Conservation (phyloP, 92 coral and sea anemone species). For the Umimayanthus chanpuru region DNA sequence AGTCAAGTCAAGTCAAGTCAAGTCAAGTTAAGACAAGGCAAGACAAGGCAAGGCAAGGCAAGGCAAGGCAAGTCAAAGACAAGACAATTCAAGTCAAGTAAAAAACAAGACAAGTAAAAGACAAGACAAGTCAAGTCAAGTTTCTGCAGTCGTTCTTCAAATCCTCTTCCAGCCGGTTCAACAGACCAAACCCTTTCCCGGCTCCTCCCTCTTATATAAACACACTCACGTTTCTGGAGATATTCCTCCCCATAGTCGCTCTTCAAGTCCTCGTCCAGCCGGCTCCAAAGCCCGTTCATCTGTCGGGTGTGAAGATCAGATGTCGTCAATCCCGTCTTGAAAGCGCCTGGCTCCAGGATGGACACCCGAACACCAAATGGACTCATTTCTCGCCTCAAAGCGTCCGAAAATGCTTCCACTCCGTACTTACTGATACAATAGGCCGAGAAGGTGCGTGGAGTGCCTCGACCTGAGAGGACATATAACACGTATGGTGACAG, state of each 20-base stretch:
- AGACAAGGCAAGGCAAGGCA: too few species aligned
- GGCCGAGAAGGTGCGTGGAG: conserved; percentile 47
- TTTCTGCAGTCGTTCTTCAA: conserved; percentile 61
- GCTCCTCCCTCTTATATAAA: neutral
- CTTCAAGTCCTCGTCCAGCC: conserved; percentile 57
- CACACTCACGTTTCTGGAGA: conserved; percentile 58
- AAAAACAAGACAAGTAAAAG: too few species aligned
- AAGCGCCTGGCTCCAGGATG: conserved; percentile 74
- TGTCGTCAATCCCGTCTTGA: conserved; percentile 60
- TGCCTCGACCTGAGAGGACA: conserved; percentile 51
- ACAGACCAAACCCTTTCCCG: neutral
- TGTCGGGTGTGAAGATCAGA: conserved; percentile 29
- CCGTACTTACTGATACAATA: conserved; percentile 69
- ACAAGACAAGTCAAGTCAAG: too few species aligned
- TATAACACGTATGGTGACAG: too few species aligned
- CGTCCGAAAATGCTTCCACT: conserved; percentile 81
- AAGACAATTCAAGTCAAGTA: neutral
- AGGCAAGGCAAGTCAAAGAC: too few species aligned
- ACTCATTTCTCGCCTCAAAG: conserved; percentile 71
- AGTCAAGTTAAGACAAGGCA: too few species aligned
- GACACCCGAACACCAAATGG: conserved; percentile 66
- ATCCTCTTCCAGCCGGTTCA: neutral
- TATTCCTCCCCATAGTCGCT: conserved; percentile 64
- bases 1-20: too few species aligned
- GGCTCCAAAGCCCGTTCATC: conserved; percentile 55